Conservation (phyloP, 1,140 invertebrate species). For the Lepidurus apus region DNA sequence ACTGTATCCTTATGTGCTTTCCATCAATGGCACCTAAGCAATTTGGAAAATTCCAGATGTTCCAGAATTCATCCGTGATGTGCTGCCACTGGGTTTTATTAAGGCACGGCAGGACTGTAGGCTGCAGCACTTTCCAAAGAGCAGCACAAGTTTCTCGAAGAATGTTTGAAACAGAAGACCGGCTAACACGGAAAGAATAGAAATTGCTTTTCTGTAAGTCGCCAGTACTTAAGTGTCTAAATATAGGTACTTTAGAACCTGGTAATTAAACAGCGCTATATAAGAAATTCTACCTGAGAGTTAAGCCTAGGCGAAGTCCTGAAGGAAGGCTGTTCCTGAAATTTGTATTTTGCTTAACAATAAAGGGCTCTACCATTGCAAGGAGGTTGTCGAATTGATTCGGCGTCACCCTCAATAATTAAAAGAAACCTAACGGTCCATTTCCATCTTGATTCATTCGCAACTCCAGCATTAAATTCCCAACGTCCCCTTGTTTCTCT, state of each 20-base stretch:
- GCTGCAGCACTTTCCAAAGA: slow-evolving; percentile 39
- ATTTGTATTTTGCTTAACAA: neutral
- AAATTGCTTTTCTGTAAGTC: slow-evolving; percentile 32
- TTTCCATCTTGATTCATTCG: no score
- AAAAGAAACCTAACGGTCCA: no score
- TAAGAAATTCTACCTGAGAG: neutral
- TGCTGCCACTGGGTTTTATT: slow-evolving; percentile 38
- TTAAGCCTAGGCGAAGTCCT: slow-evolving; percentile 4
- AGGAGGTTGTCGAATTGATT: no score
- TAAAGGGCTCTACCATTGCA: no score
- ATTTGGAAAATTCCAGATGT: slow-evolving; percentile 45
- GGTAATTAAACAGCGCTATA: neutral
- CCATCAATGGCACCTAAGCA: slow-evolving; percentile 48
- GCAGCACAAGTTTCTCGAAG: slow-evolving; percentile 38
- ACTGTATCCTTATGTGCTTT: slow-evolving; percentile 45
- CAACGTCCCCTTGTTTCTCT: no score
- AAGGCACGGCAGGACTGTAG: slow-evolving; percentile 37
- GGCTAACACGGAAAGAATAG: slow-evolving; percentile 40
- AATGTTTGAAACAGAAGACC: slow-evolving; percentile 42
- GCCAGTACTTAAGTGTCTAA: neutral
- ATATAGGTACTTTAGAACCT: neutral
- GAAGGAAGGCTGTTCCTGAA: slow-evolving; percentile 4
- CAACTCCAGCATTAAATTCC: no score
- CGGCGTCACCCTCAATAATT: no score
- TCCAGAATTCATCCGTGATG: slow-evolving; percentile 40